Percentiles rank a stretch among this genome's conserved stretches.
Conservation (phyloP, 1,140 invertebrate genomes). For the Platyscapa corneri region DNA sequence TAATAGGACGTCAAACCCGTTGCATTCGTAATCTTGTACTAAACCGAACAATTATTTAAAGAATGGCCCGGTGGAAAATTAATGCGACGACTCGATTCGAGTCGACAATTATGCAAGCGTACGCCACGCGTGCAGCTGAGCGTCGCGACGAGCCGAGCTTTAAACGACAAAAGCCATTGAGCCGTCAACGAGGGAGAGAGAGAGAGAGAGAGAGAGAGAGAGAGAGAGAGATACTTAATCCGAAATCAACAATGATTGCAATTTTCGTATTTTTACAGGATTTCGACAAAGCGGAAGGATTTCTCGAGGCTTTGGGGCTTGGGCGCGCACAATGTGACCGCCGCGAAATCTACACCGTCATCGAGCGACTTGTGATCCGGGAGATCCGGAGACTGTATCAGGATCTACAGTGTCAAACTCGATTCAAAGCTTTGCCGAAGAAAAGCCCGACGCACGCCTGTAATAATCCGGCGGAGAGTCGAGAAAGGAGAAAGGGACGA, state of each 20-base stretch:
- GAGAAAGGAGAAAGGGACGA: conserved; percentile 23
- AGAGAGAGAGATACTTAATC: no score
- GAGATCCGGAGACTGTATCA: conserved; percentile 64
- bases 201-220: no score
- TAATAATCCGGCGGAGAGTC: conserved; percentile 17
- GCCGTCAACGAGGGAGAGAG: neutral
- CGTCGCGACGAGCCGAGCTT: no score
- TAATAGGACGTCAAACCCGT: neutral
- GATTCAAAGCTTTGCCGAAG: conserved; percentile 57
- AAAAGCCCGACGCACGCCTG: conserved; percentile 53
- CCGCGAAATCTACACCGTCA: conserved; percentile 66
- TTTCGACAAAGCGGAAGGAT: neutral
- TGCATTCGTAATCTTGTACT: neutral
- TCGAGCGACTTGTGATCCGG: no score
- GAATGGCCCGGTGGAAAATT: no score
- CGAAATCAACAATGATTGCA: neutral
- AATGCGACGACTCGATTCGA: no score
- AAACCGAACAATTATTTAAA: neutral
- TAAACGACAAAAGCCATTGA: neutral
- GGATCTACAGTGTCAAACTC: conserved; percentile 69
- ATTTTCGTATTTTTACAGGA: conserved; percentile 33
- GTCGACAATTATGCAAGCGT: no score
- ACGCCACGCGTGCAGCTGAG: no score
- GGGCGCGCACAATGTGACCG: conserved; percentile 54
- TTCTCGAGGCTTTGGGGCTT: neutral